Evolutionary conservation across 2,888 invertebrate genomes (phyloP).

Genomic region (Bibio marci): DNA sequence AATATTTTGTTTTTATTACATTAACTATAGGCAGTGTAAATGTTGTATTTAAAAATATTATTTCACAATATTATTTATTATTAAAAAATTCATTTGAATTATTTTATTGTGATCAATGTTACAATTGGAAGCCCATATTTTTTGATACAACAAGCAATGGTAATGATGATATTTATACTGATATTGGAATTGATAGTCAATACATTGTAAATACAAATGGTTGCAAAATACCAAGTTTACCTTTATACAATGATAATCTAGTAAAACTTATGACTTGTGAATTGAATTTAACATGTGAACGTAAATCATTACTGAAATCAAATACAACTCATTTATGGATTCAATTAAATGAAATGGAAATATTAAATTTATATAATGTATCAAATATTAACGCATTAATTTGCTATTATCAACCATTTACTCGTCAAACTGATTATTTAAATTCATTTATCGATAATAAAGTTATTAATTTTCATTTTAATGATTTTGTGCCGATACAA

Average conservation of each 20-base stretch:
- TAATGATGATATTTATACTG: no score
- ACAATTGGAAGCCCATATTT: no score
- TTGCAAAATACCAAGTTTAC: conserved; percentile 27
- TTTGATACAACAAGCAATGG: no score
- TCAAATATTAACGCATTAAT: conserved; percentile 15
- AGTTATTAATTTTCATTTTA: conserved; percentile 1
- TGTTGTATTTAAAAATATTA: no score
- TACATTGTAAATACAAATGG: conserved; percentile 27
- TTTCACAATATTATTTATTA: no score
- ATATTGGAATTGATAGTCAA: conserved; percentile 15
- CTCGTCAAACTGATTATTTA: conserved; percentile 15
- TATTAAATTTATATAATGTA: conserved; percentile 17
- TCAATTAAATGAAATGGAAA: conserved; percentile 18
- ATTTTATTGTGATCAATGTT: no score
- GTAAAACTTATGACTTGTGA: conserved; percentile 21
- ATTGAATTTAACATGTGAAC: conserved; percentile 17
- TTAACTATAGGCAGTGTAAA: no score
- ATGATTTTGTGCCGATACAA: conserved; percentile 25
- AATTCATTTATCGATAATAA: conserved; percentile 17
- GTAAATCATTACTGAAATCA: conserved; percentile 17
- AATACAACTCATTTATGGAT: conserved; percentile 17
- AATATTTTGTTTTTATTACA: no score
- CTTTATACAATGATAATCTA: conserved; percentile 21
- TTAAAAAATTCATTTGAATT: no score
- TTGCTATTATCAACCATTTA: conserved; percentile 21